Evolutionary conservation across 1,140 invertebrate species (phyloP), one percentile per base, ranked within the genome.

Genomic region (Drosophila orosa): DNA sequence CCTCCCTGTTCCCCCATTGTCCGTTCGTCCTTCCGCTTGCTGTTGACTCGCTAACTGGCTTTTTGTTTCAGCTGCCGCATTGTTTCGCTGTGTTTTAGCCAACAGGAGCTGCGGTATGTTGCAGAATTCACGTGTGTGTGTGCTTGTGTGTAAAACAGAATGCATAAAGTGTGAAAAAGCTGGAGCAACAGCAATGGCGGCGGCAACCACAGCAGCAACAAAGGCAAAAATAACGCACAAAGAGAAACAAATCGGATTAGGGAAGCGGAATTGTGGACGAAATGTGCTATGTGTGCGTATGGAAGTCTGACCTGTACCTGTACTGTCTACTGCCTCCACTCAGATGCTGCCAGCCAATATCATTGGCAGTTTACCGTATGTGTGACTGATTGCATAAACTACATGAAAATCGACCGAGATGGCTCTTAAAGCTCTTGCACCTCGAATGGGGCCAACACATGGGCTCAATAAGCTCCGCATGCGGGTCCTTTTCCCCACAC

Each of bases 241-340:
- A 72, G 50, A 24, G 44, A 80, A 74, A 66, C 74, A 89, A 89
- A 89, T 89, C 85, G 73, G 85, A 84, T 89, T 89, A 89, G 68
- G 61, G 50, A 62, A 65, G 47, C 69, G 55, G 77, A 83, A 83
- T 77, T 77, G 79, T 78, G 72, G 55, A 73, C 68, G 66, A 68
- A 85, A 74, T 71, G 75, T 65, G 59, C 67, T 65, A 57, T 57
- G 42, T 80, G 76, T 42, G 22, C 10, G 45, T 54, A 13, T 27
- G 33, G 25, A 45, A 25, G 42, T 35, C 57, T 59, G 39, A 39
- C 45, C 56, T 39, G 15, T 47, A 39, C 45, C 56, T 39, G 15
- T 47, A 55, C 29, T 22, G 15, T 58, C 25, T 7, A 1, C 27
- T 24, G 3, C 0, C 17, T 40, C 35, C 35, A 5, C 25, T 63